phyloP scores from a whole-genome alignment of 1,140 invertebrate genomes.

The Orius laevigatus region DNA sequence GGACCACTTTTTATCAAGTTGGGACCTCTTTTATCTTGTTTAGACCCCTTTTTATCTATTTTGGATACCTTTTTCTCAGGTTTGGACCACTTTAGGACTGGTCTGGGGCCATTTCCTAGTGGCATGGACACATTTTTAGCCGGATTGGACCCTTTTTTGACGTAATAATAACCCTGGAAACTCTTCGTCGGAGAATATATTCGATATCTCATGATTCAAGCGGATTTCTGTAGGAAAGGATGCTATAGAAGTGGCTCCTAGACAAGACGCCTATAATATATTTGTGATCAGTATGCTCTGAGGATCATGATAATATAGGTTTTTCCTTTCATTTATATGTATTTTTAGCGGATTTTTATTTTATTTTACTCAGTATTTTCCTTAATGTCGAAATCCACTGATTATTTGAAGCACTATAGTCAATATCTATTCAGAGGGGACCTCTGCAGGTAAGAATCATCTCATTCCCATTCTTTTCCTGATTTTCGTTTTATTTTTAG shows the following conservation, averaged over 20 bases:
- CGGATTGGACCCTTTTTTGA: not conserved
- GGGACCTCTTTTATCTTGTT: too few species aligned
- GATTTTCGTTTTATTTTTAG: conserved; percentile 1
- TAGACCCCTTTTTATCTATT: too few species aligned
- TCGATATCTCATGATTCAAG: not conserved
- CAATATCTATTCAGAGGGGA: conserved; percentile 13
- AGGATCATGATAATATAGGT: not conserved
- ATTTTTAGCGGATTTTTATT: not conserved
- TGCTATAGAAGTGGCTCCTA: not conserved
- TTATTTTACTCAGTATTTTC: conserved; percentile 12
- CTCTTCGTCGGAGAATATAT: not conserved
- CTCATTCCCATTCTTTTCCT: not conserved
- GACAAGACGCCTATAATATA: not conserved
- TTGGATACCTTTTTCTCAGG: too few species aligned
- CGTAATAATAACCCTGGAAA: not conserved
- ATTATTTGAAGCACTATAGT: conserved; percentile 21
- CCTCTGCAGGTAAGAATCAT: conserved; percentile 10
- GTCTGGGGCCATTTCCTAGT: too few species aligned
- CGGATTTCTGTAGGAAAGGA: not conserved
- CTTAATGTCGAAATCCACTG: conserved; percentile 20
- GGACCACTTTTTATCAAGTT: too few species aligned
- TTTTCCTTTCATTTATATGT: not conserved
- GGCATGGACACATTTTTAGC: not conserved
- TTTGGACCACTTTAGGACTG: too few species aligned
- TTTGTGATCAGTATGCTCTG: not conserved